These are phyloP conservation scores for Xanthorhoe spadicearia DNA, from an alignment of 2,888 invertebrate species.

Conservation along the genomic window DNA sequence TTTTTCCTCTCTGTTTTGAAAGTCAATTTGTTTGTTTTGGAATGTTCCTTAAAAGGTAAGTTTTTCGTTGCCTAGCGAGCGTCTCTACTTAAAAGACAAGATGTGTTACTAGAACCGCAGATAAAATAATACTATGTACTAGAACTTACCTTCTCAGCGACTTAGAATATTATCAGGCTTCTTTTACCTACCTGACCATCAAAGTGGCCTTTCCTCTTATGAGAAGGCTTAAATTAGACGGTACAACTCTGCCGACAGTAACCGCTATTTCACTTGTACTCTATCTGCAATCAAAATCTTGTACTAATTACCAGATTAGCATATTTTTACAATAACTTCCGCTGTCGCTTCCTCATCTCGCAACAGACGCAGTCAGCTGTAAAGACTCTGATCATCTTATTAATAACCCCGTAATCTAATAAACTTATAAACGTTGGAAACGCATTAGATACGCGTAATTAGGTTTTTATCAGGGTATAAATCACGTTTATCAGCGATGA, in stretches of 20 bases:
- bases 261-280: conserved; percentile 18
- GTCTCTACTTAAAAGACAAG: neutral
- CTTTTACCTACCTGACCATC: conserved; percentile 4
- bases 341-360: conserved; percentile 25
- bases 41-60: too few species aligned
- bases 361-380: conserved; percentile 30
- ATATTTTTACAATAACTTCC: conserved; percentile 28
- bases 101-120: neutral
- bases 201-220: conserved; percentile 6
- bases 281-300: conserved; percentile 19
- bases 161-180: conserved; percentile 4
- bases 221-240: conserved; percentile 10
- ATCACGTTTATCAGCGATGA: conserved; percentile 57
- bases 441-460: conserved; percentile 50
- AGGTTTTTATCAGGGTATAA: conserved; percentile 54
- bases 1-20: too few species aligned
- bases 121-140: too few species aligned
- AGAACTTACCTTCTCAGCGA: neutral
- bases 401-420: conserved; percentile 26
- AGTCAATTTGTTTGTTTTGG: too few species aligned
- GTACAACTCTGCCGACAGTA: conserved; percentile 16
- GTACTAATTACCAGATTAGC: conserved; percentile 27
- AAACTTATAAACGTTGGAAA: conserved; percentile 38
- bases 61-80: too few species aligned
- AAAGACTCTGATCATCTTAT: conserved; percentile 27